Conservation (phyloP, 1,140 invertebrate genomes). For the Zaprionus capensis region DNA sequence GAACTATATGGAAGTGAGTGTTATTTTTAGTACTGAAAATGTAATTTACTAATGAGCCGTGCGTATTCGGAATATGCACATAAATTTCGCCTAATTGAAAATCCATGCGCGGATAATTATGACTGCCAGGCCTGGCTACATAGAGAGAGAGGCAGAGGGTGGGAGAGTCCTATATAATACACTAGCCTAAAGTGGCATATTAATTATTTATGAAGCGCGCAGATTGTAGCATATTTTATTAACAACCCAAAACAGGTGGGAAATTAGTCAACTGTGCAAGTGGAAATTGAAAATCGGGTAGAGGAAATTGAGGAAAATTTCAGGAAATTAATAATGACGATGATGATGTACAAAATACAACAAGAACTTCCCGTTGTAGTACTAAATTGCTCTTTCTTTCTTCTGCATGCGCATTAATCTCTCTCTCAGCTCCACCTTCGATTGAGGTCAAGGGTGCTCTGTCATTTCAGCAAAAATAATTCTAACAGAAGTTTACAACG, state of each 20-base stretch:
- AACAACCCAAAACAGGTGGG: slow-evolving; percentile 11
- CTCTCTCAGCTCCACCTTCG: neutral
- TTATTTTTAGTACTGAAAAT: slow-evolving; percentile 72
- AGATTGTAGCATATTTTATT: slow-evolving; percentile 9
- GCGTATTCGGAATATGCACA: slow-evolving; percentile 69
- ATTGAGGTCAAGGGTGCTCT: neutral
- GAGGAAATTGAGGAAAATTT: neutral
- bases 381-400: neutral
- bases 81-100: slow-evolving; percentile 78
- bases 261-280: slow-evolving; percentile 5
- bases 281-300: neutral
- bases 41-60: slow-evolving; percentile 77
- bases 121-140: slow-evolving; percentile 44
- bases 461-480: neutral
- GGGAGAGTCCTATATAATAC: neutral
- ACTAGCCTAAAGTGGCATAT: neutral
- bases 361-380: neutral
- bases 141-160: neutral
- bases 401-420: neutral
- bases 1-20: slow-evolving; percentile 21
- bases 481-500: neutral
- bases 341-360: no score
- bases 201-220: slow-evolving; percentile 1
- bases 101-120: slow-evolving; percentile 76
- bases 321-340: neutral